Evolutionary conservation across 2,113 vertebrate species (phyloP).

Genomic region (Hypocryptadius cinnamomeus): DNA sequence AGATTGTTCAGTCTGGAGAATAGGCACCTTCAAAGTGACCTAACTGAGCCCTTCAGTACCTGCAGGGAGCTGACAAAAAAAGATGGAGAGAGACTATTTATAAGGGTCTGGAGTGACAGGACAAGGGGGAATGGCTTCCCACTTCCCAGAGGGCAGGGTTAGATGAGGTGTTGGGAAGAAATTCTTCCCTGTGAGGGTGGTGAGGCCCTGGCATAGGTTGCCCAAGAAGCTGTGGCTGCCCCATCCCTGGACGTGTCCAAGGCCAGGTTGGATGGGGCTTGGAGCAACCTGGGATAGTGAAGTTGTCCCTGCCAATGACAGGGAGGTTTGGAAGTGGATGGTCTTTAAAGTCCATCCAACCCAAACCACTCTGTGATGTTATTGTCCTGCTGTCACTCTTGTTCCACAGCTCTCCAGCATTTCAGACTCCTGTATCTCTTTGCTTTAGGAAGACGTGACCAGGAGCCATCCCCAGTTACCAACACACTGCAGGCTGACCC

Average conservation of each 20-base stretch:
- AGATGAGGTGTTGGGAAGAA: not conserved
- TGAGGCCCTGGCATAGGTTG: rapidly evolving
- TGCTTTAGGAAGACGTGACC: not conserved
- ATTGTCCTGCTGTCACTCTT: not conserved
- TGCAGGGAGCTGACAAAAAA: not conserved
- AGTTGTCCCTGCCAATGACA: not conserved
- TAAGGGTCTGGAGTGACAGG: not conserved
- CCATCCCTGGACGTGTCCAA: not conserved
- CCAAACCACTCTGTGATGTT: not conserved
- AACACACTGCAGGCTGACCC: not conserved
- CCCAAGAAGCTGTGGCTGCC: not conserved
- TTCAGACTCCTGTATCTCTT: not conserved
- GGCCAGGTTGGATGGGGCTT: rapidly evolving
- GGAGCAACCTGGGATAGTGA: not conserved
- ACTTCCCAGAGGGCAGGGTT: not conserved
- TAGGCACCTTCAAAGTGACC: not conserved
- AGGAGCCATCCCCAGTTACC: not conserved
- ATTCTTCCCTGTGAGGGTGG: not conserved
- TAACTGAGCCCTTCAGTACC: not conserved
- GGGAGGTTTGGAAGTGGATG: not conserved
- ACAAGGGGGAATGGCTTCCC: not conserved
- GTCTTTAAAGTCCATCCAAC: not conserved
- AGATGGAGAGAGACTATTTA: too few relatives aligned
- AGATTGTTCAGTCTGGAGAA: not conserved
- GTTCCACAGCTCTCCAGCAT: rapidly evolving